Base-by-base conservation (phyloP, 2,113 vertebrate species). In the Brienomyrus longianalis region DNA sequence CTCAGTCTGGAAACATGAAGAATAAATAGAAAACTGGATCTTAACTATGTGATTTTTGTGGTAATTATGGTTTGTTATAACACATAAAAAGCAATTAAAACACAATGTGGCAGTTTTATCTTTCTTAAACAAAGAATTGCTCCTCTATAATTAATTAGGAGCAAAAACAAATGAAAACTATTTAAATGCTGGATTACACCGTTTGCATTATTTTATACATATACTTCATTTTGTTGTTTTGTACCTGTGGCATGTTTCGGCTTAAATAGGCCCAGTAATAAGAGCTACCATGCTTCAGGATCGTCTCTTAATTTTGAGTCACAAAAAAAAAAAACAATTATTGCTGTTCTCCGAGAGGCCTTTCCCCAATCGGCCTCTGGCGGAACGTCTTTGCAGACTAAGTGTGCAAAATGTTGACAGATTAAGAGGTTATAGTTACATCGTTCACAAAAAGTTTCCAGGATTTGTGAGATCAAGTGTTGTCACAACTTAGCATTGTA, bases 261-360 rank as follows among this genome's bases (percentile, higher is more conserved):
- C 54, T 83, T 70, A 88, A 39, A 86, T 27, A 52, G 59, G 52
- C 23, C n/a, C 56, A 52, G n/a, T 83, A 83, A 90, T 83, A 90
- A 54, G 88, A 88, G 66, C 17, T 90, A 74, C 83, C 87, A 77
- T 86, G 87, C 56, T 51, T 52, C 13, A 83, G 59, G 86, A 27
- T 47, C 4, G 3, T 88, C 56, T 83, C 52, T 11, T 90, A 90
- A 83, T 51, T 56, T 90, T 90, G 86, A 51, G 62, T 70, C 83
- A 21, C 74, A 7, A 47, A 47, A 47, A 84, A 47, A 88, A 66
- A 27, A 48, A 19, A 83, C 47, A 93, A 90, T 95, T 96, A 95
- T 95, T 95, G 94, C 95, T 95, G 92, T 93, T 93, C 90, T 91
- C 89, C 90, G 88, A 89, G 47, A 80, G 50, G 80, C 74, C 89